Evolutionary conservation across 2,888 invertebrate genomes (phyloP).

Genomic region (Hydraecia micacea): DNA sequence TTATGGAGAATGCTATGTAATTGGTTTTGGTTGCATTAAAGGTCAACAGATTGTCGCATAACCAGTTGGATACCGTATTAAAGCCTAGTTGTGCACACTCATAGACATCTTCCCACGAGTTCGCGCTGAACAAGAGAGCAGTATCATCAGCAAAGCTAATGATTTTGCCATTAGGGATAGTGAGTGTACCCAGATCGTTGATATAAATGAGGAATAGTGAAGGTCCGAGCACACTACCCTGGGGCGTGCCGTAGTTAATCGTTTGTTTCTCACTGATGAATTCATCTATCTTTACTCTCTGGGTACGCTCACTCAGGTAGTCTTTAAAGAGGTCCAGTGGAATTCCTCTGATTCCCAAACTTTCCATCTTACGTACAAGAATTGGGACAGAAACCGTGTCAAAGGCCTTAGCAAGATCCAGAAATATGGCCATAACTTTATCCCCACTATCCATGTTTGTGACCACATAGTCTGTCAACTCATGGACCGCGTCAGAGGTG

Average conservation of each 20-base stretch:
- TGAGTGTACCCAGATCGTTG: too few species aligned
- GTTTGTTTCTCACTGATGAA: background rate
- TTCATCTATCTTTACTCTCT: background rate
- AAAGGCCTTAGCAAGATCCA: background rate
- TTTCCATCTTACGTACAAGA: background rate
- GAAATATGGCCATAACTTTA: background rate
- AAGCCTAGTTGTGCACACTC: too few species aligned
- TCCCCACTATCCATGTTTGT: background rate
- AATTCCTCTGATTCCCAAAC: background rate
- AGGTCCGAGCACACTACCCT: background rate
- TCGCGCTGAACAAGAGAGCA: too few species aligned
- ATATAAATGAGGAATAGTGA: too few species aligned
- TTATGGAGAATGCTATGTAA: too few species aligned
- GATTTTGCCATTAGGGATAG: too few species aligned
- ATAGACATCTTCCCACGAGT: too few species aligned
- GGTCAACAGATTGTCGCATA: too few species aligned
- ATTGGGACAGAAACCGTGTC: background rate
- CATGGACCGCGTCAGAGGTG: background rate
- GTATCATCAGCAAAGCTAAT: too few species aligned
- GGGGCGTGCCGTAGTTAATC: background rate
- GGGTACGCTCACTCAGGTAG: slow-evolving; percentile 1
- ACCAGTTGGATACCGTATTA: too few species aligned
- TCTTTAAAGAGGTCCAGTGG: background rate
- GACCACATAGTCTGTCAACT: background rate
- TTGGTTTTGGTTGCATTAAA: too few species aligned